Conservation (phyloP, 2,888 invertebrate genomes). For the Drosophila vallismaia region DNA sequence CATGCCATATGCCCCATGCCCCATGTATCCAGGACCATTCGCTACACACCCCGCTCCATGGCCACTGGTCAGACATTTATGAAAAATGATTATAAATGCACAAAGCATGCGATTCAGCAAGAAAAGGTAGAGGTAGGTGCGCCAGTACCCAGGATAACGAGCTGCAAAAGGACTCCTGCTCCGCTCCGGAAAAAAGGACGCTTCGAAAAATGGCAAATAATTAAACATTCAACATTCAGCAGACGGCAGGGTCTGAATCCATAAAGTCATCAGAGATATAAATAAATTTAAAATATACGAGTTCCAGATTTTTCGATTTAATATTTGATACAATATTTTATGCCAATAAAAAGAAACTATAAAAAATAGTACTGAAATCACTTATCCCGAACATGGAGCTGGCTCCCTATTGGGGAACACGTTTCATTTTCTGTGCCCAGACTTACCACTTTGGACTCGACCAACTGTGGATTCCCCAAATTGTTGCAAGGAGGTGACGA, state of each 20-base stretch:
- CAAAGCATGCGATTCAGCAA: constrained; percentile 59
- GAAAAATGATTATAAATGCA: constrained; percentile 79
- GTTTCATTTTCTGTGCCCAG: background rate
- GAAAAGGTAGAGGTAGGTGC: constrained; percentile 9
- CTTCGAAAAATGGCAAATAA: constrained; percentile 61
- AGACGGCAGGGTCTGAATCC: background rate
- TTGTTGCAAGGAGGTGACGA: constrained; percentile 7
- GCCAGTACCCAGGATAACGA: background rate
- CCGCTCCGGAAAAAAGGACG: constrained; percentile 55
- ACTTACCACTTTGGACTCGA: background rate
- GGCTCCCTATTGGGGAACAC: background rate
- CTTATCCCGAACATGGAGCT: background rate
- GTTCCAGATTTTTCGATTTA: background rate
- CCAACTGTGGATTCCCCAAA: constrained; percentile 5
- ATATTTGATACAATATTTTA: background rate
- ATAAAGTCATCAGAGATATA: background rate
- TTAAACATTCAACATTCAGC: constrained; percentile 52
- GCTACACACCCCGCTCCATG: constrained; percentile 3
- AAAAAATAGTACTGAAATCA: background rate
- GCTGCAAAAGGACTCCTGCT: constrained; percentile 1
- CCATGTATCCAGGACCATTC: constrained; percentile 1
- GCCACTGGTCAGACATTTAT: constrained; percentile 69
- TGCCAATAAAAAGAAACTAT: background rate
- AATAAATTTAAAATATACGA: constrained; percentile 2
- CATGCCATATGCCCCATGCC: constrained; percentile 1